Conservation (phyloP, 2,113 vertebrate species). For the Diphyllodes magnificus region DNA sequence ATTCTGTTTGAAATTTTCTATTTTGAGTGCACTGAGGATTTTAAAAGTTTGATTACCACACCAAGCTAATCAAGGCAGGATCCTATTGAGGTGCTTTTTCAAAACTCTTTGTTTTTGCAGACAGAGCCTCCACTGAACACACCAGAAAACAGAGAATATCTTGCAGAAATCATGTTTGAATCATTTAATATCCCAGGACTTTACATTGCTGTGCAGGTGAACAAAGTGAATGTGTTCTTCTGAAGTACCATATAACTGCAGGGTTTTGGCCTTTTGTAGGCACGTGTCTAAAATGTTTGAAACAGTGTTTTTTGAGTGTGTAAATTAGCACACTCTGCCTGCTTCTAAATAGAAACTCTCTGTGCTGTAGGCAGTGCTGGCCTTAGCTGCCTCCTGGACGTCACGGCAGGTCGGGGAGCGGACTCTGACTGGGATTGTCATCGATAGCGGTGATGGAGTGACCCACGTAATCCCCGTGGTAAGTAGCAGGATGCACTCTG, state of each 20-base stretch:
- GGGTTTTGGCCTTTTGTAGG: background rate
- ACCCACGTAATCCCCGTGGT: constrained; percentile 89
- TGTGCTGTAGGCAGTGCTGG: constrained; percentile 78
- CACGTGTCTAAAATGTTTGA: background rate
- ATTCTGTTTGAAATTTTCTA: background rate
- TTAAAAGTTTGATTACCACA: background rate
- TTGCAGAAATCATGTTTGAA: constrained; percentile 92
- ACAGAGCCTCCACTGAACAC: constrained; percentile 88
- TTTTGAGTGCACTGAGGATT: background rate
- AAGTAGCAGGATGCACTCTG: background rate
- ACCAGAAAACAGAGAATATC: constrained; percentile 87
- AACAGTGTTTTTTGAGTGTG: background rate
- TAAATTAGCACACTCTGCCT: background rate
- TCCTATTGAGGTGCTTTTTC: background rate
- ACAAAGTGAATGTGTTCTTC: background rate
- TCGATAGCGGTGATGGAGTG: constrained; percentile 87
- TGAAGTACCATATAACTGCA: background rate
- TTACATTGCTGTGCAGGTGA: constrained; percentile 90
- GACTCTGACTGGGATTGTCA: constrained; percentile 83
- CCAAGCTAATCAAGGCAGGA: background rate
- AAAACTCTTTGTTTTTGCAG: constrained; percentile 44
- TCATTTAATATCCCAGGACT: constrained; percentile 88
- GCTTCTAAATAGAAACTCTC: background rate
- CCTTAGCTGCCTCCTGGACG: constrained; percentile 86
- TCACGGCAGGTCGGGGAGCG: constrained; percentile 84